phyloP scores from a whole-genome alignment of 2,888 invertebrate genomes.

The Ariolimax columbianus region DNA sequence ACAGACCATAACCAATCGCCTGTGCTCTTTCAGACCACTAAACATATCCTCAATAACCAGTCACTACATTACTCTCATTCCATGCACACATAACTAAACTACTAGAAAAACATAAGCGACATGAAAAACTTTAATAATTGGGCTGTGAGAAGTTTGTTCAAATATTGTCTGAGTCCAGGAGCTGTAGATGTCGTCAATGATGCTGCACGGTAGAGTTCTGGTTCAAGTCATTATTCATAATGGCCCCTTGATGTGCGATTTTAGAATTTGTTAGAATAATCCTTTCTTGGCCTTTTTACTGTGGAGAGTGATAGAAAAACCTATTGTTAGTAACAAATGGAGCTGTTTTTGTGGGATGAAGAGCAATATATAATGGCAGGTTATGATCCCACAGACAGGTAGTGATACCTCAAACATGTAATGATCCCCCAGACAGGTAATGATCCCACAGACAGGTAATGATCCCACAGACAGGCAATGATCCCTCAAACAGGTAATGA shows the following conservation, averaged over 20 bases:
- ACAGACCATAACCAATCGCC: no score
- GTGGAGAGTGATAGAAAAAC: slow-evolving; percentile 15
- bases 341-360: no score
- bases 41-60: background rate
- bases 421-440: no score
- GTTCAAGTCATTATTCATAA: background rate
- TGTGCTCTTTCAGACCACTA: no score
- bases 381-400: no score
- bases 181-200: background rate
- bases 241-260: slow-evolving; percentile 9
- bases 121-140: background rate
- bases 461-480: no score
- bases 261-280: slow-evolving; percentile 30
- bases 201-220: background rate
- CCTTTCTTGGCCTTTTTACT: slow-evolving; percentile 51
- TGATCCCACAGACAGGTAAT: no score
- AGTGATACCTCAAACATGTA: no score
- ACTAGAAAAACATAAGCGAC: background rate
- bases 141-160: background rate
- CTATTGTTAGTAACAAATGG: no score
- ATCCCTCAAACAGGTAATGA: no score
- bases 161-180: background rate
- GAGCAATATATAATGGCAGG: no score
- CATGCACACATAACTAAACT: background rate
- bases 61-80: background rate